Base-by-base conservation (phyloP, 1,140 invertebrate species). In the Hycleus cichorii region DNA sequence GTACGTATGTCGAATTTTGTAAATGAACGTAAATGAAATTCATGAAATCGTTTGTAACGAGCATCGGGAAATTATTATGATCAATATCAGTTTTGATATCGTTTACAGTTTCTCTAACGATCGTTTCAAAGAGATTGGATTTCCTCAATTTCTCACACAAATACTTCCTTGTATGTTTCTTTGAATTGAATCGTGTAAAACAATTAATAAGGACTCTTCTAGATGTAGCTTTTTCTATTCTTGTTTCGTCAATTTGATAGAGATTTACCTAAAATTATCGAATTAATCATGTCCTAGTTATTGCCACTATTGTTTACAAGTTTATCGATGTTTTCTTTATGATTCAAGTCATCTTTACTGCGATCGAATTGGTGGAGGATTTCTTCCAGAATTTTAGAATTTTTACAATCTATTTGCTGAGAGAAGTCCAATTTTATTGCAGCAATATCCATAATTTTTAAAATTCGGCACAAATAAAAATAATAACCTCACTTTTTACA, bases 91-190 rank as follows among this genome's bases (percentile, higher is more conserved):
- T 45, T 5, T 4, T 32, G 2, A 53, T 32, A 24, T 27, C 27
- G 5, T 44, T 5, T 9, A 46, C 24, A 24, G 46, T 38, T 26
- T 45, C 26, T 32, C 46, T 42, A 24, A 53, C 44, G 24, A 53
- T 53, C 9, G 2, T 45, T 11, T 45, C 42, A 4, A 12, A 42
- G 11, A 45, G 26, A 8, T 45, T 39, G 2, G 9, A 9, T 9
- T 26, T 8, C 9, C 45, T 53, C 18, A 53, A 25, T 32, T 32
- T 45, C 11, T 45, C 39, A 27, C 46, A 53, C 51, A 53, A 39
- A 45, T 53, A 53, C 45, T 53, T 53, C 11, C 39, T 26, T 6
- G 46, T 27, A 46, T 53, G 11, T 38, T 53, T 53, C 10, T 27
- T 18, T 2, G 25, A 39, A 11, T 25, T 27, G 11, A 24, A 42